phyloP scores from a whole-genome alignment of 2,113 vertebrate genomes.

The Nothoprocta pentlandii region DNA sequence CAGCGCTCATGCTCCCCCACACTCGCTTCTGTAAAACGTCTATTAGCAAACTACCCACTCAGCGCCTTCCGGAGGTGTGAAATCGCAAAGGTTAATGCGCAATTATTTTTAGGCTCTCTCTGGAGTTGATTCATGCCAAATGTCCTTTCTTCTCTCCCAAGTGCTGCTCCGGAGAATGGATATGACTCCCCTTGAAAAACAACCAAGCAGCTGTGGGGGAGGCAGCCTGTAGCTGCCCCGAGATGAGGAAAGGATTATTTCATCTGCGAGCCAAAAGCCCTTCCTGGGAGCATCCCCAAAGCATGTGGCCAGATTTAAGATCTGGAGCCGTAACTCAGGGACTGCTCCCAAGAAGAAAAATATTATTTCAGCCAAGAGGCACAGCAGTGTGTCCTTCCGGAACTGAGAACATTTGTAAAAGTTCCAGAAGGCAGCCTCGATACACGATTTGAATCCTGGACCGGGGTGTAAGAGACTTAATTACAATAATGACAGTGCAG shows the following conservation, averaged over 20 bases:
- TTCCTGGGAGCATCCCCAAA: neutral
- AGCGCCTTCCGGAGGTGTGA: neutral
- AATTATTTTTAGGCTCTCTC: neutral
- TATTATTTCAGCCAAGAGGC: neutral
- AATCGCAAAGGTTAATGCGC: neutral
- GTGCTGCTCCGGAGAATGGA: fast-evolving
- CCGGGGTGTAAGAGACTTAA: neutral
- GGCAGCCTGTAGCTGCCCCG: fast-evolving
- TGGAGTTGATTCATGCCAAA: neutral
- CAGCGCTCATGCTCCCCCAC: neutral
- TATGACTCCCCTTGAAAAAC: fast-evolving
- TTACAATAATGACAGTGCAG: neutral
- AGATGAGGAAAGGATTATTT: neutral
- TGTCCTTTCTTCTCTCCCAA: neutral
- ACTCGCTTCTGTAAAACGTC: neutral
- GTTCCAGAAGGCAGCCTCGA: neutral
- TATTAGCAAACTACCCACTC: neutral
- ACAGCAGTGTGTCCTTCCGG: neutral
- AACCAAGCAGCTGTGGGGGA: neutral
- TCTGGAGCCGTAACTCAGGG: neutral
- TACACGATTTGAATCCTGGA: neutral
- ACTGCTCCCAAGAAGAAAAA: neutral
- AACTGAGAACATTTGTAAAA: neutral
- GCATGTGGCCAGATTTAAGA: fast-evolving
- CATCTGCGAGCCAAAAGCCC: neutral